phyloP scores from a whole-genome alignment of 64 coral and sea anemone species.

The Actinia equina region DNA sequence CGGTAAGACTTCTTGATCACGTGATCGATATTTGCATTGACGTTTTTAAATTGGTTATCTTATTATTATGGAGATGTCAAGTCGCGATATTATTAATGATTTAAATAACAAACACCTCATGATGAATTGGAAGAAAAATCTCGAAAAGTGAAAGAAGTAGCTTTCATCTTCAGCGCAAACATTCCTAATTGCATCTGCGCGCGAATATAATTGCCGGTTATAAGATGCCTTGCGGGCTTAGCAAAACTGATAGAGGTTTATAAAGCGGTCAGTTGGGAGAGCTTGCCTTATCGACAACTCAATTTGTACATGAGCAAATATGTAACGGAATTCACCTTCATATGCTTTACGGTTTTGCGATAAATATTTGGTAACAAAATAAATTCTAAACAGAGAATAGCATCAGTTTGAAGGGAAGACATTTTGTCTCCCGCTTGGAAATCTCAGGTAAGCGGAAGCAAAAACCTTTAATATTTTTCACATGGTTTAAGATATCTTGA shows the following conservation, averaged over 20 bases:
- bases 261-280: background rate
- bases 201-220: background rate
- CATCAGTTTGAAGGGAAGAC: too few species aligned
- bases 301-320: background rate
- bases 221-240: background rate
- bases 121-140: background rate
- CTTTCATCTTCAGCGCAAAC: background rate
- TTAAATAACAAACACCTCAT: background rate
- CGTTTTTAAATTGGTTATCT: background rate
- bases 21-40: background rate
- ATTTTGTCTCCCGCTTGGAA: too few species aligned
- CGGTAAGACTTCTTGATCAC: background rate
- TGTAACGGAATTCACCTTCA: background rate
- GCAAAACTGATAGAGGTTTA: background rate
- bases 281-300: background rate
- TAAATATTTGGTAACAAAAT: background rate
- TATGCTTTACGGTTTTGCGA: background rate
- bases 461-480: too few species aligned
- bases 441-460: too few species aligned
- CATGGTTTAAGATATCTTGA: too few species aligned
- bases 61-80: background rate
- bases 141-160: background rate
- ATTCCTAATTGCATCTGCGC: background rate
- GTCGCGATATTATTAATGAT: background rate
- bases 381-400: background rate